Evolutionary conservation across 2,888 invertebrate genomes (phyloP).

Genomic region (Parapristionchus giblindavisi): DNA sequence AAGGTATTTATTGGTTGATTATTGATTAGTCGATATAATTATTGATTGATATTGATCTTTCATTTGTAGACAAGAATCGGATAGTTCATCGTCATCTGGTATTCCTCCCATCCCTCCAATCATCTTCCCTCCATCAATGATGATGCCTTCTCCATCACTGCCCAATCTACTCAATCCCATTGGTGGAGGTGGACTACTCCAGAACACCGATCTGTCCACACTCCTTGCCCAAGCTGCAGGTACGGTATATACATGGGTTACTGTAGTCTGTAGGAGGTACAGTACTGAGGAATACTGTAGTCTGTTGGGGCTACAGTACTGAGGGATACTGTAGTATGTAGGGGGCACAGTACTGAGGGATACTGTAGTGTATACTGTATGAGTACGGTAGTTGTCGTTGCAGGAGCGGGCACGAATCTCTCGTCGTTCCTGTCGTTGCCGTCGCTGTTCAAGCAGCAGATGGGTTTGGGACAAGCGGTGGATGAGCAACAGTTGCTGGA

Average conservation of each 20-base stretch:
- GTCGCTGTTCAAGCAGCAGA: constrained; percentile 60
- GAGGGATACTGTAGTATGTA: too few species aligned
- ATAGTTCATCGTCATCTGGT: constrained; percentile 21
- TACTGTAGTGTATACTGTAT: neutral
- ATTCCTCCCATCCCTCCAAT: constrained; percentile 17
- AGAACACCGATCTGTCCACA: constrained; percentile 52
- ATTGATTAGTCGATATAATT: neutral
- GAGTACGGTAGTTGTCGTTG: neutral
- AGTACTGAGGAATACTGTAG: too few species aligned
- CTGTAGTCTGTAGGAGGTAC: too few species aligned
- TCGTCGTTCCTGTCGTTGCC: constrained; percentile 67
- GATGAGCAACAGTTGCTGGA: constrained; percentile 23
- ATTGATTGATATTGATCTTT: neutral
- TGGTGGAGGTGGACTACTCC: constrained; percentile 39
- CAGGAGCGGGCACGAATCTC: constrained; percentile 42
- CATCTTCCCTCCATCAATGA: constrained; percentile 39
- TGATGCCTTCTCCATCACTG: constrained; percentile 64
- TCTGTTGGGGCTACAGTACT: too few species aligned
- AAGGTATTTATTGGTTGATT: constrained; percentile 5
- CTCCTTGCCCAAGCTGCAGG: constrained; percentile 56
- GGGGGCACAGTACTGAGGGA: too few species aligned
- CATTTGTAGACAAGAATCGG: constrained; percentile 33
- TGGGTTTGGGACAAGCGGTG: constrained; percentile 43
- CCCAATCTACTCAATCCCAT: constrained; percentile 57
- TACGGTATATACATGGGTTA: neutral